Evolutionary conservation across 2,888 invertebrate genomes (phyloP).

Genomic region (Notodonta dromedarius): DNA sequence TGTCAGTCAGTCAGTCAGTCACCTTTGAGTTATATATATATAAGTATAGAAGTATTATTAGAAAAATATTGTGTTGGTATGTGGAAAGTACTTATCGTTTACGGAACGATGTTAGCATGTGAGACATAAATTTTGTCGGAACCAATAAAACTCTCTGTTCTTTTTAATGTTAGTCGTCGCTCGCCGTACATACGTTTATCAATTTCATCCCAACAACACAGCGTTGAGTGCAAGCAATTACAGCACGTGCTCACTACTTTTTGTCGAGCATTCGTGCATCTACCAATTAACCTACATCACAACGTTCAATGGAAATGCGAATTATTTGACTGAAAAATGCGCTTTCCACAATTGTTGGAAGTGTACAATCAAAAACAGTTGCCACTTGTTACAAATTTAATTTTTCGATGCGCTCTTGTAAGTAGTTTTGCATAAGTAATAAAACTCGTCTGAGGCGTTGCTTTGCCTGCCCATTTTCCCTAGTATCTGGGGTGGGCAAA

Average conservation of each 20-base stretch:
- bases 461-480: no score
- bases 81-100: no score
- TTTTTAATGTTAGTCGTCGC: neutral
- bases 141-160: neutral
- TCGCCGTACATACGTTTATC: neutral
- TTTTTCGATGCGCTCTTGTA: neutral
- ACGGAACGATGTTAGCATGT: neutral
- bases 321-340: conserved; percentile 35
- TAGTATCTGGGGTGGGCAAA: no score
- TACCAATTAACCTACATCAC: conserved; percentile 36
- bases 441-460: no score
- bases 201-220: conserved; percentile 13
- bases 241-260: conserved; percentile 10
- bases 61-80: no score
- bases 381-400: conserved; percentile 4
- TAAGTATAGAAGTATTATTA: no score
- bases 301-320: conserved; percentile 34
- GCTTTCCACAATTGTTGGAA: conserved; percentile 24
- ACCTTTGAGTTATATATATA: no score
- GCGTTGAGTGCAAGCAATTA: conserved; percentile 14
- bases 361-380: no score
- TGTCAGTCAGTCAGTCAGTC: no score
- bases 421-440: no score
- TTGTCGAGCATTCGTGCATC: conserved; percentile 27
- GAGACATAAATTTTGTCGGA: neutral